Evolutionary conservation across 2,113 vertebrate genomes (phyloP).

Genomic region (Falco punctatus): DNA sequence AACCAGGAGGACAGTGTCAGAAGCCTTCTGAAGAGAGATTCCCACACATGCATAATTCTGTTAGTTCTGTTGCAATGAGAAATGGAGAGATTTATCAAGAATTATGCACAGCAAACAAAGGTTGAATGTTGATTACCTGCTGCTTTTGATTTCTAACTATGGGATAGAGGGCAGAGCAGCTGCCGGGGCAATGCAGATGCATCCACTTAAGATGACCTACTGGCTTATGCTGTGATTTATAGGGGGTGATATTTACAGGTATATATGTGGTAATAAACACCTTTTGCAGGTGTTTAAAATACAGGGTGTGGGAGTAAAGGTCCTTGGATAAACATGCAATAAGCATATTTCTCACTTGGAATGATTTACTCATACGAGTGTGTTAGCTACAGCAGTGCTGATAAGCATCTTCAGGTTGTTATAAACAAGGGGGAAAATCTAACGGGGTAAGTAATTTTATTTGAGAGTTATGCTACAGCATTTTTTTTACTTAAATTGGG

Average conservation of each 20-base stretch:
- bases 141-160: neutral
- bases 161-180: neutral
- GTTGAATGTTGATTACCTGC: neutral
- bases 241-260: neutral
- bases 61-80: neutral
- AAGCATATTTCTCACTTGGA: neutral
- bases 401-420: neutral
- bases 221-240: neutral
- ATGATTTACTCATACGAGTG: neutral
- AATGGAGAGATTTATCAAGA: neutral
- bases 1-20: neutral
- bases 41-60: rapidly evolving
- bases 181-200: neutral
- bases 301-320: neutral
- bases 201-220: neutral
- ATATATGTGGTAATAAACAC: conserved; percentile 14
- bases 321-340: neutral
- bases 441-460: neutral
- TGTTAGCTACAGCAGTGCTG: neutral
- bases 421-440: neutral
- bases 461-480: neutral
- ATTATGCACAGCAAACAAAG: neutral
- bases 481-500: neutral
- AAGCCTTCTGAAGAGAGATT: neutral
- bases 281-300: conserved; percentile 21